Evolutionary conservation across 2,113 vertebrate species (phyloP).

Genomic region (Synodontis membranacea): DNA sequence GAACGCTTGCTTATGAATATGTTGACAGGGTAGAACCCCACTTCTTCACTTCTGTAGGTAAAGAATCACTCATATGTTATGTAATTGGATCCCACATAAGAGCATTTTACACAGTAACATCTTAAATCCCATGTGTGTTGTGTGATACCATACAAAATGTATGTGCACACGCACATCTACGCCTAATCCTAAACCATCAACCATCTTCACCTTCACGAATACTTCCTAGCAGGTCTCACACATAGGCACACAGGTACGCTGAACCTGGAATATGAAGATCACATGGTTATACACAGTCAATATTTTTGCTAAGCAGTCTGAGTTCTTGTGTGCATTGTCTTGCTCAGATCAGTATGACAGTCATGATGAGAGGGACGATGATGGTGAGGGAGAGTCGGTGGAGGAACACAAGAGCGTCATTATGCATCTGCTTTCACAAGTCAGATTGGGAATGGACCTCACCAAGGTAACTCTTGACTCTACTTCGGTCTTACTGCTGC

Average conservation of each 20-base stretch:
- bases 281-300: background rate
- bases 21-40: background rate
- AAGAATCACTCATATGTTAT: background rate
- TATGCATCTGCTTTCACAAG: conserved; percentile 97
- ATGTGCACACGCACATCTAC: background rate
- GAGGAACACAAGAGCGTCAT: conserved; percentile 99
- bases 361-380: conserved; percentile 91
- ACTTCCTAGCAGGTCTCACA: background rate
- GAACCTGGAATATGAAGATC: background rate
- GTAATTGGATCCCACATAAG: background rate
- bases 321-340: conserved; percentile 8
- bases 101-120: background rate
- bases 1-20: background rate
- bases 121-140: background rate
- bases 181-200: background rate
- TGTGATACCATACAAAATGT: conserved; percentile 6
- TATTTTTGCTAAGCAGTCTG: background rate
- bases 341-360: conserved; percentile 86
- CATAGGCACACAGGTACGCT: background rate
- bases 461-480: conserved; percentile 83
- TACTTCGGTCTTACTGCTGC: background rate
- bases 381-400: conserved; percentile 90
- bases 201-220: background rate
- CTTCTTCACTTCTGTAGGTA: background rate
- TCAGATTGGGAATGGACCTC: conserved; percentile 96